Base-by-base conservation (phyloP, 2,797 vertebrate species). In the Pogonophryne albipinna region DNA sequence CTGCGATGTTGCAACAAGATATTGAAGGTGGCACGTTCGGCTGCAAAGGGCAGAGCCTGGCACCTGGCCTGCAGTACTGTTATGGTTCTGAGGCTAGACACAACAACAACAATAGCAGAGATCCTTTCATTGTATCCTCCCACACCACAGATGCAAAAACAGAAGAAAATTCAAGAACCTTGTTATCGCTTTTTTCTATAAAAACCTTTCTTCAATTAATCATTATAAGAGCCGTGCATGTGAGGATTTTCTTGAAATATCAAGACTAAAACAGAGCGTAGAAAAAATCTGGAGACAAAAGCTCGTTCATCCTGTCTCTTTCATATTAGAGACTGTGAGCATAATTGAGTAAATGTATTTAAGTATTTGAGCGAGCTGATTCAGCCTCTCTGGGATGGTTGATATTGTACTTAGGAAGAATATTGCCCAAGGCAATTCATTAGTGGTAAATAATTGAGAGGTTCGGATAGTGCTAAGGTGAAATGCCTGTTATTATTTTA, bases 391-490 rank as follows among this genome's bases (percentile, higher is more conserved):
- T 90, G 85, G 92, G 86, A 89, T 81, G 87, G 88, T 89, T 92
- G 87, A 93, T 91, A 90, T 90, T 92, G 88, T 90, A 87, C 85
- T 91, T 86, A 86, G 72, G 71, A 81, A 80, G 84, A 92, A 90
- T 90, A 79, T 86, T 80, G 88, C 93, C 80, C 14, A 3, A 63
- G 87, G 93, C 93, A 76, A 87, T 94, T 95, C 93, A 93, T 93
- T 94, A 93, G 91, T 68, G 83, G 85, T 94, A 92, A 94, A 94
- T 94, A 94, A 94, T 95, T 94, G 88, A 94, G 87, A 80, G 79
- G 80, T 80, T 87, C 19, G 31, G 88, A 89, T 91, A 85, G 90
- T 80, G 87, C 83, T 83, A 90, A 94, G 93, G 93, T 94, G 89
- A 92, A 93, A 94, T 85, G 88, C 74, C 79, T 90, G 86, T 93